Evolutionary conservation across 2,888 invertebrate genomes (phyloP).

Genomic region (Zaprionus obscuricornis): DNA sequence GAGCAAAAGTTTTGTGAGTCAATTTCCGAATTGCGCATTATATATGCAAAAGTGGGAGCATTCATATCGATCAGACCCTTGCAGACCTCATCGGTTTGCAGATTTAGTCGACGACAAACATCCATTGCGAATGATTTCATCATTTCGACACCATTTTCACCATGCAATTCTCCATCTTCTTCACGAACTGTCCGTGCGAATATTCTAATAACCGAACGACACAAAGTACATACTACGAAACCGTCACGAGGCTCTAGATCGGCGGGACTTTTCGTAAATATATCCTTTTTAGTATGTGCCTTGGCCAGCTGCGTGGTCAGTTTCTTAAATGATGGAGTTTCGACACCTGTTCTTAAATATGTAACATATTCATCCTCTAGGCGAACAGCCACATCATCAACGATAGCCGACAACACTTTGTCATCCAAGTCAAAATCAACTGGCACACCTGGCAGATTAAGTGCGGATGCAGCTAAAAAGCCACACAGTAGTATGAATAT

Average conservation of each 20-base stretch:
- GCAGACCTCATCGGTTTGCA: slow-evolving; percentile 87
- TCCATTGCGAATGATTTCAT: slow-evolving; percentile 83
- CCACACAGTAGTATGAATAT: slow-evolving; percentile 48
- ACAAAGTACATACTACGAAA: slow-evolving; percentile 73
- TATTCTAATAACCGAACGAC: slow-evolving; percentile 70
- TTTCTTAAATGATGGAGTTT: slow-evolving; percentile 59
- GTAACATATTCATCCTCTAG: slow-evolving; percentile 72
- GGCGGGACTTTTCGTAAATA: slow-evolving; percentile 64
- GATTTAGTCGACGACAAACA: slow-evolving; percentile 85
- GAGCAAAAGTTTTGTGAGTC: slow-evolving; percentile 84
- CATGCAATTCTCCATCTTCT: slow-evolving; percentile 83
- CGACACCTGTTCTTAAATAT: slow-evolving; percentile 71
- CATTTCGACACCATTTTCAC: slow-evolving; percentile 49
- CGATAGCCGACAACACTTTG: slow-evolving; percentile 65
- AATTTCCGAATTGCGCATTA: slow-evolving; percentile 84
- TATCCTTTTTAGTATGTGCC: slow-evolving; percentile 71
- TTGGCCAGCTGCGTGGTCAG: slow-evolving; percentile 72
- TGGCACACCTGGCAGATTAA: slow-evolving; percentile 67
- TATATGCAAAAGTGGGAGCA: slow-evolving; percentile 86
- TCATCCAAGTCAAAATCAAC: slow-evolving; percentile 58
- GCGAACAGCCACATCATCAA: slow-evolving; percentile 65
- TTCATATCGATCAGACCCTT: slow-evolving; percentile 86
- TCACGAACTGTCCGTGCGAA: slow-evolving; percentile 82
- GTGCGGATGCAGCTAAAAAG: slow-evolving; percentile 48
- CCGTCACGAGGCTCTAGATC: slow-evolving; percentile 64